Base-by-base conservation (phyloP, 2,888 invertebrate species). In the Callimorpha dominula region DNA sequence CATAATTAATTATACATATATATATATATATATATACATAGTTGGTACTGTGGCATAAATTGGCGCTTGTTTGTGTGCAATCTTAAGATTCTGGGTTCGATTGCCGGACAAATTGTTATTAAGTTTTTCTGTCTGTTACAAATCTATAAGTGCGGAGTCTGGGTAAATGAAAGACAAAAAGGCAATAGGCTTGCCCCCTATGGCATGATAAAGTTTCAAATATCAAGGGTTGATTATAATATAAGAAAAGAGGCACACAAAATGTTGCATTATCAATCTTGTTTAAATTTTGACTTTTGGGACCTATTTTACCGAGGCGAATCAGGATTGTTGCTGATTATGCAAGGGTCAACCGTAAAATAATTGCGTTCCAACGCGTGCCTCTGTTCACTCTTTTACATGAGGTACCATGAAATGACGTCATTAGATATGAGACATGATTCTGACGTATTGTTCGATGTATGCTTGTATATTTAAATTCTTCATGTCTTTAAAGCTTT, bases 381-480 rank as follows among this genome's bases (percentile, higher is more conserved):
- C 42, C 46, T 46, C 46, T 64, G 63, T 70, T 52, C 64, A 52
- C 42, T n/a, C 20, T 70, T 67, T 50, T 63, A 52, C 52, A 43
- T 64, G 52, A 43, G 63, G n/a, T 54, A 65, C 20, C 43, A 54
- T 65, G 20, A 7, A n/a, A n/a, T 69, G 69, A 69, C 63, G 69
- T 63, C 63, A 69, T 46, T 3, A 46, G 4, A 46, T 46, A 46
- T 62, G 40, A 42, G 42, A 62, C 17, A 46, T 17, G 49, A 62
- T n/a, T 17, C 31, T 70, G 63, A 64, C 42, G 63, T 64, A 63
- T 62, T 50, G 40, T 62, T 6, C 49, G 40, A 40, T 63, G 42
- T 72, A 68, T 72, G 43, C 50, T 65, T 43, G 43, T 46, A 46
- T 46, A 46, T 46, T 46, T 46, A 46, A 46, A 73, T 50, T 65